Evolutionary conservation across 2,888 invertebrate genomes (phyloP).

Genomic region (Drosophila recens): DNA sequence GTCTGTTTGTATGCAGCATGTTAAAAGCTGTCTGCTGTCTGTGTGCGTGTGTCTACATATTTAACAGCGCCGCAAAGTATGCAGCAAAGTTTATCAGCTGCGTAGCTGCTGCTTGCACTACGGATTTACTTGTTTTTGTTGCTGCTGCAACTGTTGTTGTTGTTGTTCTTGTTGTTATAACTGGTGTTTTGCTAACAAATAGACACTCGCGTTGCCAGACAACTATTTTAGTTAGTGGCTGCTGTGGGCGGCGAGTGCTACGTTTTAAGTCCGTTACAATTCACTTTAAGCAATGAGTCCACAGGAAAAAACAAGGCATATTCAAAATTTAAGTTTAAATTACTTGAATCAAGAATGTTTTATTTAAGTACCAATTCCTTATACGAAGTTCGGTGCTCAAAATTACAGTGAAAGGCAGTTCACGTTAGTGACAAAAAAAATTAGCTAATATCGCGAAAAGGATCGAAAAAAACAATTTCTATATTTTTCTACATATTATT

Average conservation of each 20-base stretch:
- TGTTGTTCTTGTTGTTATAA: not conserved
- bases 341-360: no score
- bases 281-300: constrained; percentile 63
- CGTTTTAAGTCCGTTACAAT: constrained; percentile 70
- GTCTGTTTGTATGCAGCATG: constrained; percentile 32
- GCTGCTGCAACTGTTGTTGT: no score
- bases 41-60: constrained; percentile 55
- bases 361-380: no score
- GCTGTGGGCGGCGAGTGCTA: constrained; percentile 50
- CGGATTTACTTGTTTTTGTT: constrained; percentile 50
- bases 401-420: no score
- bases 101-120: constrained; percentile 47
- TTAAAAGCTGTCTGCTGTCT: constrained; percentile 26
- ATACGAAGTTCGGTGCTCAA: no score
- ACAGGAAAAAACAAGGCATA: not conserved
- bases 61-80: constrained; percentile 72
- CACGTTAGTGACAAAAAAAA: no score
- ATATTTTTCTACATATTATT: no score
- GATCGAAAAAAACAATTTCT: no score
- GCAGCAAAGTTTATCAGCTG: constrained; percentile 76
- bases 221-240: constrained; percentile 70
- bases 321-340: no score
- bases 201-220: constrained; percentile 25
- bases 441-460: no score
- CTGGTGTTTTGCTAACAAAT: constrained; percentile 42